These are phyloP conservation scores for Euura lappo DNA, from an alignment of 1,140 invertebrate genomes.

Conservation along the genomic window DNA sequence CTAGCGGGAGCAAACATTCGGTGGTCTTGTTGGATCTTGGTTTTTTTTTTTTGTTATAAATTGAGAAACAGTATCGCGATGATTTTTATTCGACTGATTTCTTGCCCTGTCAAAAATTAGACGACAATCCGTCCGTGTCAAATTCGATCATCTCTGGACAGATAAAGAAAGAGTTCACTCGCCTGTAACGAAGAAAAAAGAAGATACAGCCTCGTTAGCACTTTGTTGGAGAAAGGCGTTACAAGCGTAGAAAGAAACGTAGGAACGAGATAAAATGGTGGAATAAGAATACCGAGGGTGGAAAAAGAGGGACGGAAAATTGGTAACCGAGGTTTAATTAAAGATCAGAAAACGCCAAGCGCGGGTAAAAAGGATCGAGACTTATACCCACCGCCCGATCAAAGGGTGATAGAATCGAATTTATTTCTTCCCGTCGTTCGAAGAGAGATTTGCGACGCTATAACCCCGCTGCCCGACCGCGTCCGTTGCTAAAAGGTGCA, in stretches of 20 bases:
- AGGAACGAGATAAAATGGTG: not conserved
- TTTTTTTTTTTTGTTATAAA: not conserved
- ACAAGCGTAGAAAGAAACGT: not conserved
- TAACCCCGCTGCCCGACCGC: not conserved
- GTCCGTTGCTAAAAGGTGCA: not conserved
- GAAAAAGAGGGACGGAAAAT: not conserved
- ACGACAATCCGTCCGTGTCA: not conserved
- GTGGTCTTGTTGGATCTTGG: not conserved
- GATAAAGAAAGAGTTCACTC: constrained; percentile 30
- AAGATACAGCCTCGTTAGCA: constrained; percentile 3
- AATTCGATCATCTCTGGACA: not conserved
- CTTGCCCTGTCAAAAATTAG: not conserved
- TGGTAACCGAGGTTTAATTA: not conserved
- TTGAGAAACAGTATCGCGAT: too few relatives aligned
- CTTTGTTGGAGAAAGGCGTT: not conserved
- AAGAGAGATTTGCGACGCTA: not conserved
- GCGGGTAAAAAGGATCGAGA: not conserved
- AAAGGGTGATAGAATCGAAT: constrained; percentile 2
- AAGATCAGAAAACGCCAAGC: constrained; percentile 1
- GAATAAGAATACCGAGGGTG: not conserved
- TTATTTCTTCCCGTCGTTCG: not conserved
- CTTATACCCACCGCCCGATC: not conserved
- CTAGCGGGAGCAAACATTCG: not conserved
- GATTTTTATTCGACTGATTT: too few relatives aligned
- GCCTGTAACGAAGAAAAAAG: constrained; percentile 43